These are phyloP conservation scores for Teleiodes luculella DNA, from an alignment of 2,888 invertebrate species.

Conservation along the genomic window DNA sequence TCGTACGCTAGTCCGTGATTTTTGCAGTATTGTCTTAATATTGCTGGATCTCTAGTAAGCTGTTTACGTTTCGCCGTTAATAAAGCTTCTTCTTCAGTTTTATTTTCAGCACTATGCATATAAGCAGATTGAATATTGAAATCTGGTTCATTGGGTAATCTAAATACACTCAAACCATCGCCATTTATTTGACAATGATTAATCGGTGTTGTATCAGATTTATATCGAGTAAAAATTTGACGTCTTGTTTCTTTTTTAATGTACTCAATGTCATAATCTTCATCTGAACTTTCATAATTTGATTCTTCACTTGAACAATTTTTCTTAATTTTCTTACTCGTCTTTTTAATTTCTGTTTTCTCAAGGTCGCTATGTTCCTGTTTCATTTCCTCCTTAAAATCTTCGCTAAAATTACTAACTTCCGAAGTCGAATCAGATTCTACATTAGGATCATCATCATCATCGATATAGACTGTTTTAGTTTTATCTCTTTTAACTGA, in stretches of 20 bases:
- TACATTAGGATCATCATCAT: not conserved
- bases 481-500: not conserved
- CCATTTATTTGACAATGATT: not conserved
- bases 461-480: not conserved
- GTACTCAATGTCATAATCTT: not conserved
- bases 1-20: not conserved
- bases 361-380: not conserved
- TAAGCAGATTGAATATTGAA: not conserved
- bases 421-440: not conserved
- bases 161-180: too few relatives aligned
- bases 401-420: constrained; percentile 1
- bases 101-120: not conserved
- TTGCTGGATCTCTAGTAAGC: not conserved
- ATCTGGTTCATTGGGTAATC: too few relatives aligned
- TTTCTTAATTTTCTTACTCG: too few relatives aligned
- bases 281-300: not conserved
- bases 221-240: not conserved
- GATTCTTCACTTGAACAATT: not conserved
- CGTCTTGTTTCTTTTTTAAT: not conserved
- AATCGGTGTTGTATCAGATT: not conserved
- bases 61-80: not conserved
- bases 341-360: not conserved
- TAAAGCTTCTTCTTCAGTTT: not conserved
- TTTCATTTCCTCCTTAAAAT: not conserved
- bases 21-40: not conserved